phyloP scores from a whole-genome alignment of 30 jellyfish, hydroid and myxozoan species.

The Cassiopea xamachana region DNA sequence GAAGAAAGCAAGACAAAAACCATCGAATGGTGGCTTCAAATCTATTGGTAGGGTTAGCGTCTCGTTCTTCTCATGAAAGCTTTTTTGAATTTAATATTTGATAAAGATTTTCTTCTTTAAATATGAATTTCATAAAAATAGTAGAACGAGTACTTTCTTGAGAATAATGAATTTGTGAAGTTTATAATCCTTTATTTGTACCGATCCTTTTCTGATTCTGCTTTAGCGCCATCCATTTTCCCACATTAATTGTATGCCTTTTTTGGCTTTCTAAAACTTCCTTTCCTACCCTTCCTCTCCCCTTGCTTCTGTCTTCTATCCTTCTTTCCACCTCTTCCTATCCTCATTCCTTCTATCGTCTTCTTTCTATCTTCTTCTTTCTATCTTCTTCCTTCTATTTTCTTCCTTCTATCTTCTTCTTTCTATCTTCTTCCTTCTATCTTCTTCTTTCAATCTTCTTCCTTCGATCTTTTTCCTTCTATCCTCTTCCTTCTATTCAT shows the following conservation, averaged over 20 bases:
- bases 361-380: background rate
- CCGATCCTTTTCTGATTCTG: background rate
- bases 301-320: background rate
- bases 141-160: background rate
- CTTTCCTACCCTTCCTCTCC: background rate
- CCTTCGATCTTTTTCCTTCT: too few species aligned
- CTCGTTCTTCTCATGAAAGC: too few species aligned
- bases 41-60: background rate
- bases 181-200: too few species aligned
- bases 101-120: too few species aligned
- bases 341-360: background rate
- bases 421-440: too few species aligned
- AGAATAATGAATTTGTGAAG: too few species aligned
- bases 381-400: background rate
- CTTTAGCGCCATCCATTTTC: background rate
- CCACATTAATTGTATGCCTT: background rate
- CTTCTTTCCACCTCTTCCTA: background rate
- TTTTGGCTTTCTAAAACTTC: background rate
- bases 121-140: background rate
- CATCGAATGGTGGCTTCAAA: background rate
- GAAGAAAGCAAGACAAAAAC: background rate
- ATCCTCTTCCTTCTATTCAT: too few species aligned
- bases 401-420: background rate
- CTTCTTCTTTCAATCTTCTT: background rate
- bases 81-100: too few species aligned